phyloP scores from a whole-genome alignment of 2,113 vertebrate species.

The Octodon degus region DNA sequence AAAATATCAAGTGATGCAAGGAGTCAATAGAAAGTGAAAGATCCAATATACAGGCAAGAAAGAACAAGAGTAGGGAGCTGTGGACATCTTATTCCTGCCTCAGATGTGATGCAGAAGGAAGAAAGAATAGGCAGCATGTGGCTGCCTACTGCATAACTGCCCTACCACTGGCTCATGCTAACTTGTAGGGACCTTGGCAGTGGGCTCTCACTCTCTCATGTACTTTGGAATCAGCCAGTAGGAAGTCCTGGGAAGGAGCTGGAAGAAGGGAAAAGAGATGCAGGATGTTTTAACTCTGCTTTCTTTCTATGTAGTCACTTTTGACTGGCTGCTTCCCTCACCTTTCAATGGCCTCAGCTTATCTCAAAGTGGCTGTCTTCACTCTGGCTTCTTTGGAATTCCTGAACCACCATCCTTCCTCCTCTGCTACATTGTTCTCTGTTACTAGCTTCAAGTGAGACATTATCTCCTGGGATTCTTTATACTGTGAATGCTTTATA shows the following conservation, averaged over 20 bases:
- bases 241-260: not conserved
- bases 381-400: not conserved
- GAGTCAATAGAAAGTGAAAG: not conserved
- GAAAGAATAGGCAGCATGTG: not conserved
- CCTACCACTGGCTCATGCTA: not conserved
- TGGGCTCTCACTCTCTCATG: not conserved
- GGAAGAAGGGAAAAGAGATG: not conserved
- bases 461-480: not conserved
- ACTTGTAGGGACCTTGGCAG: fast-evolving
- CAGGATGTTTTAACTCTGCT: not conserved
- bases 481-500: not conserved
- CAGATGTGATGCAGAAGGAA: not conserved
- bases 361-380: not conserved
- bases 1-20: not conserved
- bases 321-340: not conserved
- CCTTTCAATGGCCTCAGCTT: not conserved
- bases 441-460: not conserved
- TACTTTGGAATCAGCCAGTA: not conserved
- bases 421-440: not conserved
- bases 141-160: not conserved
- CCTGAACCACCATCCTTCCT: not conserved
- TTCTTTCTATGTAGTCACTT: not conserved
- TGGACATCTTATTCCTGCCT: not conserved
- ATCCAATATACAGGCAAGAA: not conserved
- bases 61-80: not conserved